These are phyloP conservation scores for Epicauta chinensis DNA, from an alignment of 1,140 invertebrate genomes.

Conservation along the genomic window DNA sequence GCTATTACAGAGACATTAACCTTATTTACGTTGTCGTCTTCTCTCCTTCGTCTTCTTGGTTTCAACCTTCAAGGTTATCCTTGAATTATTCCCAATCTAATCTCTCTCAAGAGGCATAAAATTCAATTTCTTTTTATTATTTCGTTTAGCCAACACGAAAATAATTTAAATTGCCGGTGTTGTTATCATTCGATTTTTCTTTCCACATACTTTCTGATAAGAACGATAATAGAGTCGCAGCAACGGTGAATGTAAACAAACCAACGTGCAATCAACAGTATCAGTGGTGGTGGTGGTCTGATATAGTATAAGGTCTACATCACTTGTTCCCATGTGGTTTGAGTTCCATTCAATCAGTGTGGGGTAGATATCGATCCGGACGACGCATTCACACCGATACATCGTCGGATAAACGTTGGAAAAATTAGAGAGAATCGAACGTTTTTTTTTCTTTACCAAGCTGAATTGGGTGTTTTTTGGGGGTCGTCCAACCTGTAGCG, in stretches of 20 bases:
- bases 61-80: neutral
- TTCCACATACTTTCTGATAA: conserved; percentile 13
- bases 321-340: conserved; percentile 16
- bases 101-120: neutral
- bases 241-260: conserved; percentile 18
- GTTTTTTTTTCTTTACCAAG: too few relatives aligned
- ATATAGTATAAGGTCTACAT: neutral
- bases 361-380: conserved; percentile 13
- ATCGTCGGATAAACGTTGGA: too few relatives aligned
- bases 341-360: conserved; percentile 21
- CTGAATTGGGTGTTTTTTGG: too few relatives aligned
- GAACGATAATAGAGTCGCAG: conserved; percentile 5
- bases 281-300: conserved; percentile 2
- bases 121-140: neutral
- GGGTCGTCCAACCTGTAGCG: too few relatives aligned
- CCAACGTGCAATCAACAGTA: conserved; percentile 17
- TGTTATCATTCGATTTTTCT: conserved; percentile 17
- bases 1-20: conserved; percentile 2
- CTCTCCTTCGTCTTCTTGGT: conserved; percentile 2
- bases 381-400: too few relatives aligned
- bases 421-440: too few relatives aligned
- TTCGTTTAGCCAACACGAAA: too few relatives aligned
- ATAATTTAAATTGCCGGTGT: neutral
- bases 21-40: conserved; percentile 1
- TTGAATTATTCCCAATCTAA: conserved; percentile 4